phyloP scores from a whole-genome alignment of 2,113 vertebrate genomes.

The Dendropsophus ebraccatus region DNA sequence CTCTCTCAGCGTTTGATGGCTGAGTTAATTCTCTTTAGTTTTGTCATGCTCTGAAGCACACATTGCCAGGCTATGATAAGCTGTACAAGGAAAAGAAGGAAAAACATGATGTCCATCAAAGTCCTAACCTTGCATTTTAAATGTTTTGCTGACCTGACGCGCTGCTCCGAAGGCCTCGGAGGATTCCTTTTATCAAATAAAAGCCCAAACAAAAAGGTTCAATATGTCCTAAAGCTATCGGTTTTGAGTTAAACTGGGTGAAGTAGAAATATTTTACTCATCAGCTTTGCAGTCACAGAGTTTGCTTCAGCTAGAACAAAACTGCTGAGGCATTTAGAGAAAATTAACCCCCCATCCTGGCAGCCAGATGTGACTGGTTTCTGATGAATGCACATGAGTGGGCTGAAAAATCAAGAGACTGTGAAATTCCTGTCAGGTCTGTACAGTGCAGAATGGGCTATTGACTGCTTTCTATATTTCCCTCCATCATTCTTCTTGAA shows the following conservation, averaged over 20 bases:
- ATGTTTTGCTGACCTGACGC: conserved; percentile 94
- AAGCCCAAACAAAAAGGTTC: conserved; percentile 74
- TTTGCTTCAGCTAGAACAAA: conserved; percentile 99
- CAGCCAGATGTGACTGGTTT: conserved; percentile 99
- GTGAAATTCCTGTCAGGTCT: conserved; percentile 99
- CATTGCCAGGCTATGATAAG: conserved; percentile 93
- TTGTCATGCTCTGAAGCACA: conserved; percentile 93
- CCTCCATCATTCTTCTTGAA: conserved; percentile 99
- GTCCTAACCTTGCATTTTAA: conserved; percentile 93
- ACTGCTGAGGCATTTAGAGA: conserved; percentile 99
- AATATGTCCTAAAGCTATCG: conserved; percentile 99
- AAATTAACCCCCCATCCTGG: conserved; percentile 99
- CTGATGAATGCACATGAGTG: conserved; percentile 99
- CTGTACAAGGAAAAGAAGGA: conserved; percentile 79
- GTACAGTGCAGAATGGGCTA: conserved; percentile 98
- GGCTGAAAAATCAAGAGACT: conserved; percentile 99
- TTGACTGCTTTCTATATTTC: conserved; percentile 99
- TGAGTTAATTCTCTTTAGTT: conserved; percentile 99
- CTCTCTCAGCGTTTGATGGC: conserved; percentile 94
- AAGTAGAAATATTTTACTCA: conserved; percentile 99
- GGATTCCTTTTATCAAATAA: conserved; percentile 85
- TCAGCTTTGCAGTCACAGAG: conserved; percentile 99
- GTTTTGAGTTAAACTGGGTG: conserved; percentile 99
- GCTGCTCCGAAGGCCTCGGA: conserved; percentile 89
- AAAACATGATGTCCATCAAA: conserved; percentile 84